Base-by-base conservation (phyloP, 2,888 invertebrate species). In the Pyrocoelia pectoralis region DNA sequence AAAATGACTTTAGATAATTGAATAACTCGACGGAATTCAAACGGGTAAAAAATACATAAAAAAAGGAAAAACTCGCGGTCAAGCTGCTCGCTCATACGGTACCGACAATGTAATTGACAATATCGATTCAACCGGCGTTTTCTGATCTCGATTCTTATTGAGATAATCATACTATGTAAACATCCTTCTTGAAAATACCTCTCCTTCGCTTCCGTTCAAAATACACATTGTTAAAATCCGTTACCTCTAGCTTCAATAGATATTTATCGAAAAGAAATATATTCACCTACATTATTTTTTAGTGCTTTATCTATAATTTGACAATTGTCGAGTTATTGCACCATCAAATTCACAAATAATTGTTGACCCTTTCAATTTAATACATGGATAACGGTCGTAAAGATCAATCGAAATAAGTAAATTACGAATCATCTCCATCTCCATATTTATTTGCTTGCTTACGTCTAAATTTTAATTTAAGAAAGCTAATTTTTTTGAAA, bases 101-200 rank as follows among this genome's bases (percentile, higher is more conserved):
- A 77, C 77, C 77, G 76, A 77, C 74, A 77, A 76, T 75, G 73
- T 76, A 76, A 77, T 77, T 76, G 77, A 77, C 76, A 76, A 77
- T 76, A 77, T 75, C 74, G 71, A 68, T 68, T 67, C 65, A 70
- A 67, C 71, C 69, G 70, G 69, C 67, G 68, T 67, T 46, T 71
- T 70, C 69, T 65, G 69, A 72, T 72, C 74, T 71, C 71, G 71
- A 72, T 74, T 74, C 74, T 77, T 75, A 77, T 74, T 74, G 76
- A 73, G 76, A 76, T 76, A 77, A 77, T 77, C 76, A 75, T 75
- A 74, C 77, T 75, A 74, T 74, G 73, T 76, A 74, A 77, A 77
- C 74, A 77, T 64, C 55, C 57, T 54, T 46, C 46, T 33, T 33
- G 33, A 46, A 17, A 18, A 46, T 46, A 17, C 17, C 46, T 28